Conservation (phyloP, 2,888 invertebrate species). For the Boloria euphrosyne region DNA sequence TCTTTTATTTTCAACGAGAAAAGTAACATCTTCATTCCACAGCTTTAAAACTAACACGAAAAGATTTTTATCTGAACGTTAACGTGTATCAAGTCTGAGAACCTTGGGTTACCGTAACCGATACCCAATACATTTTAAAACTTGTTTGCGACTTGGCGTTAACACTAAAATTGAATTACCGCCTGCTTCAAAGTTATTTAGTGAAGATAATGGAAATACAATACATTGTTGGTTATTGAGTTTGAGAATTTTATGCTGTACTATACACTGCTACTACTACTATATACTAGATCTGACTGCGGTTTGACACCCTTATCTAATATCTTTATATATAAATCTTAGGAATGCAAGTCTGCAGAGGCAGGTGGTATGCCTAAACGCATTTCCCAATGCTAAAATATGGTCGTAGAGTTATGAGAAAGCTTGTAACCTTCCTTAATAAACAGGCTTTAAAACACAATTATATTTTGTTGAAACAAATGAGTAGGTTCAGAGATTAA, state of each 20-base stretch:
- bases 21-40: constrained; percentile 13
- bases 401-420: too few relatives aligned
- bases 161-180: constrained; percentile 35
- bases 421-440: too few relatives aligned
- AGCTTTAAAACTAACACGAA: constrained; percentile 16
- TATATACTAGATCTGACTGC: neutral
- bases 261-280: too few relatives aligned
- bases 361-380: too few relatives aligned
- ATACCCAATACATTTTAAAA: constrained; percentile 32
- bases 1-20: constrained; percentile 7
- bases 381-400: too few relatives aligned
- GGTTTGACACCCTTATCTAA: neutral
- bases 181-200: constrained; percentile 38
- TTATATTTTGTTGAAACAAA: too few relatives aligned
- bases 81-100: constrained; percentile 19
- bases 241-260: neutral
- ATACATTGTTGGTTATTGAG: constrained; percentile 5
- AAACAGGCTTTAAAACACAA: too few relatives aligned
- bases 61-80: constrained; percentile 19
- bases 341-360: too few relatives aligned
- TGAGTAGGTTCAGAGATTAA: too few relatives aligned
- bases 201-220: constrained; percentile 21
- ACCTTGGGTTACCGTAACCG: constrained; percentile 20
- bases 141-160: constrained; percentile 29
- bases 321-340: neutral